Evolutionary conservation across 2,888 invertebrate species (phyloP).

Genomic region (Melikaiella ostensackeni): DNA sequence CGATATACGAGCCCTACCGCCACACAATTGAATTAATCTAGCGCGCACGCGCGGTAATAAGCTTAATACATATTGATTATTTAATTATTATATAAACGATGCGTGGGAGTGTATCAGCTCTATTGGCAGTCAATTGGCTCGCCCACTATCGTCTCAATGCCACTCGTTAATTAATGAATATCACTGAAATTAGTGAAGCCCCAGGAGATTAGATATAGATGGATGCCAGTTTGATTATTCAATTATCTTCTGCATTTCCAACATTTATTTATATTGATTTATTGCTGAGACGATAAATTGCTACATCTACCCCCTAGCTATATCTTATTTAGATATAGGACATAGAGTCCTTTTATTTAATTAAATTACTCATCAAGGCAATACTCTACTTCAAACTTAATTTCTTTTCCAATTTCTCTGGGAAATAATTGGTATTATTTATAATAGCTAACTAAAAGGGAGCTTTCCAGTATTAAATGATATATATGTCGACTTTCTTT

Average conservation of each 20-base stretch:
- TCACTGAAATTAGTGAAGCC: conserved; percentile 28
- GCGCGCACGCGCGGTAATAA: conserved; percentile 65
- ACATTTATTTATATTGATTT: conserved; percentile 25
- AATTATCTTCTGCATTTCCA: conserved; percentile 19
- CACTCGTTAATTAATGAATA: conserved; percentile 52
- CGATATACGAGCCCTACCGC: conserved; percentile 66
- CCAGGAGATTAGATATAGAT: conserved; percentile 19
- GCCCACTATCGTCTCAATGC: conserved; percentile 58
- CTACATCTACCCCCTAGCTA: conserved; percentile 7
- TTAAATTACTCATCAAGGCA: not conserved
- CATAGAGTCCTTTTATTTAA: not conserved
- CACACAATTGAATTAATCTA: conserved; percentile 69
- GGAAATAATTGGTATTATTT: too few relatives aligned
- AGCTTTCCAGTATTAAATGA: too few relatives aligned
- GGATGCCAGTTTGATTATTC: conserved; percentile 32
- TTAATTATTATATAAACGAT: conserved; percentile 73
- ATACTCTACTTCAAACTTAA: not conserved
- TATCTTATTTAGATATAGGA: not conserved
- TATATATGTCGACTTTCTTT: too few relatives aligned
- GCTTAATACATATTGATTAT: conserved; percentile 76
- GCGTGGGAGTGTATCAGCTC: conserved; percentile 64
- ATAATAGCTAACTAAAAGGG: too few relatives aligned
- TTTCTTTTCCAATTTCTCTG: not conserved
- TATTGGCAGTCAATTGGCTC: conserved; percentile 62
- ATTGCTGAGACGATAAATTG: not conserved